Percentiles rank a stretch among this genome's conserved stretches.
These are phyloP conservation scores for Epinephelus cyanopodus DNA, from an alignment of 2,113 vertebrate species.

Conservation along the genomic window DNA sequence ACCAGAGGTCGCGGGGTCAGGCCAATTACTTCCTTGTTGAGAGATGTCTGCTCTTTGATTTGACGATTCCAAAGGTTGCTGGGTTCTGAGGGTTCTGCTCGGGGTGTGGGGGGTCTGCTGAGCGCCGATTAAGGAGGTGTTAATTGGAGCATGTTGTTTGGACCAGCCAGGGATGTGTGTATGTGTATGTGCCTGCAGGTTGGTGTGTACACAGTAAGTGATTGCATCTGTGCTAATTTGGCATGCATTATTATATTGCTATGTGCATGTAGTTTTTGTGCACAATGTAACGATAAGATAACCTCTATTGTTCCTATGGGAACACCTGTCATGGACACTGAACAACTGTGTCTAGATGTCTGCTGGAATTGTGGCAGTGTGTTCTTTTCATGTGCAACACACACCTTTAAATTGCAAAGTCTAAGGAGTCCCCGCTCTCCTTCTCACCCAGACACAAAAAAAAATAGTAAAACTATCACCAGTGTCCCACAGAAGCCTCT, in stretches of 20 bases:
- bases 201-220: conserved; percentile 24
- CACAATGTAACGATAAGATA: not conserved
- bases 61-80: conserved; percentile 90
- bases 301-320: not conserved
- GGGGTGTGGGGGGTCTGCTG: conserved; percentile 86
- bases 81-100: conserved; percentile 66
- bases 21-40: conserved; percentile 96
- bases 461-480: not conserved
- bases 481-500: not conserved
- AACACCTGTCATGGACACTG: not conserved
- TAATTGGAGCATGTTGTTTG: conserved; percentile 90
- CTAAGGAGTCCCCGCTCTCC: not conserved
- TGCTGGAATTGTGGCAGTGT: not conserved
- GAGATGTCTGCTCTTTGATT: conserved; percentile 92
- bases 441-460: conserved; percentile 1
- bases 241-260: conserved; percentile 27
- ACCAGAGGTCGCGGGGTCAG: conserved; percentile 92
- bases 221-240: conserved; percentile 38
- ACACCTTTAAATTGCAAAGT: not conserved
- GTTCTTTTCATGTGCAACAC: not conserved
- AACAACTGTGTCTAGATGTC: not conserved
- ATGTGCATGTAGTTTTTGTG: not conserved
- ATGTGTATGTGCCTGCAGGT: not conserved
- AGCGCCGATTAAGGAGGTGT: conserved; percentile 91
- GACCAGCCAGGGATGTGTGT: conserved; percentile 36